Evolutionary conservation across 1,140 invertebrate genomes (phyloP), one percentile per base, ranked within the genome.

Genomic region (Cotesia vestalis): DNA sequence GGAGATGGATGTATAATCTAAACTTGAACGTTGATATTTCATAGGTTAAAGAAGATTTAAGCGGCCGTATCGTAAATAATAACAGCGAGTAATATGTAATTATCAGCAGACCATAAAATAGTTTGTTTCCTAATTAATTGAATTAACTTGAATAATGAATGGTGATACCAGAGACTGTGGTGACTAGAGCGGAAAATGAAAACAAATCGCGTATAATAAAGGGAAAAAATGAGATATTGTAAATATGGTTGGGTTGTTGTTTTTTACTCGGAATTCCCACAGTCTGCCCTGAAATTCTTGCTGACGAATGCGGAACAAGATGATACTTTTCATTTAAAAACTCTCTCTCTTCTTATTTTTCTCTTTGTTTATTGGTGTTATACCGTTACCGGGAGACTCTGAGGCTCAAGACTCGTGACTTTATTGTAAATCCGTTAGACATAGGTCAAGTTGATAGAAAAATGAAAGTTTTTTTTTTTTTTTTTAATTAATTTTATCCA

Each of bases 351-450:
- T 53, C 38, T n/a, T 63, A 57, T 40, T 64, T 72, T 59, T 66
- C 36, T 72, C 55, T 66, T 66, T 55, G 63, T 67, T 67, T 55
- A 11, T 4, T 55, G 27, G 51, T 53, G 35, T 40, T 72, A 40
- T 72, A 72, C 70, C 66, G 64, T 73, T 73, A 73, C 27, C 11
- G 51, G 27, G 27, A 27, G 27, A 66, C 60, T 63, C 60, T 34
- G 34, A 52, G 14, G 66, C 52, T 66, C 52, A 61, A 34, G 51
- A 55, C 66, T 55, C 27, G 27, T 35, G n/a, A 11, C 11, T 8
- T 55, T 52, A 5, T 40, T 46, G 40, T 46, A 46, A 46, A 46
- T 20, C 57, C 57, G 57, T 59, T 59, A 59, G 14, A 59, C 57
- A 20, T 27, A 59, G 57, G 57, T 59, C 57, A 57, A 14, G 12